Percentiles rank a stretch among this genome's conserved stretches.
Conservation (phyloP, 2,797 vertebrate genomes). For the Pachyuromys duprasi region DNA sequence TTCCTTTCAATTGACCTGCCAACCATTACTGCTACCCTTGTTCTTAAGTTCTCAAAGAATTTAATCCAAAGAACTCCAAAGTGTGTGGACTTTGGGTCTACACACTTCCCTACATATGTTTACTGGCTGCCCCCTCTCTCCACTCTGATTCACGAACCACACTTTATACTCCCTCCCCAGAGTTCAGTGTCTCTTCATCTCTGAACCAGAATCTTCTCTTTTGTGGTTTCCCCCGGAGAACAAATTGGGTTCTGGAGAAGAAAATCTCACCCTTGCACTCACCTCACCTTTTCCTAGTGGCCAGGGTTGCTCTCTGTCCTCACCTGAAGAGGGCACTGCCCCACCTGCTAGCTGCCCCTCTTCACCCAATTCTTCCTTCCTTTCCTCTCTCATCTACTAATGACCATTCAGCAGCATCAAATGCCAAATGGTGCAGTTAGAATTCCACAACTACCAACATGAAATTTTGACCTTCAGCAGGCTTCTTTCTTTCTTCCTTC, state of each 20-base stretch:
- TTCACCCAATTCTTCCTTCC: background rate
- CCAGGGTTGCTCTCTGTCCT: background rate
- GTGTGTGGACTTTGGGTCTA: too few species aligned
- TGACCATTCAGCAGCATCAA: background rate
- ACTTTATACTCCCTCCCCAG: background rate
- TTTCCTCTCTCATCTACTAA: background rate
- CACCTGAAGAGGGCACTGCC: background rate
- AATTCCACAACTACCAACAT: background rate
- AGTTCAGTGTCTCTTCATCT: background rate
- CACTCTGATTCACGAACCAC: background rate
- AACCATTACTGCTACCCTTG: too few species aligned
- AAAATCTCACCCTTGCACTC: too few species aligned
- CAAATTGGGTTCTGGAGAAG: background rate
- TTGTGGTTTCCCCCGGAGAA: background rate
- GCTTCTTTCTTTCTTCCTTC: background rate
- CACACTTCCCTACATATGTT: fast-evolving
- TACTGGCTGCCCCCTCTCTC: background rate
- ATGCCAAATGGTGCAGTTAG: background rate
- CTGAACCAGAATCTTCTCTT: background rate
- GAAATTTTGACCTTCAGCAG: background rate
- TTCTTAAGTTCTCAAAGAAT: background rate
- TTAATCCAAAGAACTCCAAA: too few species aligned
- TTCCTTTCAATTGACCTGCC: background rate
- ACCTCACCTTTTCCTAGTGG: background rate
- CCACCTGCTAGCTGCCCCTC: too few species aligned